Evolutionary conservation across 2,888 invertebrate genomes (phyloP), one percentile per base, ranked within the genome.

Genomic region (Cheiracanthium punctorium): DNA sequence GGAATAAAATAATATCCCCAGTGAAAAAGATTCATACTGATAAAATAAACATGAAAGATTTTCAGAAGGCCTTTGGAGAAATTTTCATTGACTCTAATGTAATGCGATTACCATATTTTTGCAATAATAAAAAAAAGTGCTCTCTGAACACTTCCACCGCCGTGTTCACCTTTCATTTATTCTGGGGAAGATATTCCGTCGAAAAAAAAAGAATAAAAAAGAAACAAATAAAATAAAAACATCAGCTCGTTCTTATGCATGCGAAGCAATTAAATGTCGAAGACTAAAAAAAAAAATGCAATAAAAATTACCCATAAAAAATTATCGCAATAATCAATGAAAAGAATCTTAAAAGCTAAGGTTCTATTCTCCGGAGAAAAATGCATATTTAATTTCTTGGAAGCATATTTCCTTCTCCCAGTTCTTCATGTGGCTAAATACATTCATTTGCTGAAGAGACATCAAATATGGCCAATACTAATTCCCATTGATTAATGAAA

Each of bases 401-500:
- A 85, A 85, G 70, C 70, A 28, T 70, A 41, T 58, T 71, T 32
- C 70, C 20, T 64, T 76, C 77, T 12, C 29, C 37, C 37, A 30
- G 12, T 67, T 76, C 71, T 81, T 33, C 41, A 67, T 37, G 29
- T 73, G 17, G 41, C 80, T 80, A 43, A 80, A 72, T 64, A 65
- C 73, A 70, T 82, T 67, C 77, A 77, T 84, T 84, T 84, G 58
- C 41, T 28, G 58, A 33, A 79, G 33, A 67, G 52, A 73, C 72
- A 70, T 77, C 84, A 77, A 74, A 85, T 77, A 73, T 33, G 73
- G 77, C 73, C 74, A 79, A 85, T 75, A 75, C 80, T 80, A 80
- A 86, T 86, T 86, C 85, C 65, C 80, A 80, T 75, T 86, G 80
- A 86, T 86, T 86, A 86, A 80, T 76, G 70, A 75, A 86, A 76